A percentile compares a stretch with the other conserved stretches of the same genome.
Conservation (phyloP, 2,113 vertebrate species). For the Vulpes vulpes region DNA sequence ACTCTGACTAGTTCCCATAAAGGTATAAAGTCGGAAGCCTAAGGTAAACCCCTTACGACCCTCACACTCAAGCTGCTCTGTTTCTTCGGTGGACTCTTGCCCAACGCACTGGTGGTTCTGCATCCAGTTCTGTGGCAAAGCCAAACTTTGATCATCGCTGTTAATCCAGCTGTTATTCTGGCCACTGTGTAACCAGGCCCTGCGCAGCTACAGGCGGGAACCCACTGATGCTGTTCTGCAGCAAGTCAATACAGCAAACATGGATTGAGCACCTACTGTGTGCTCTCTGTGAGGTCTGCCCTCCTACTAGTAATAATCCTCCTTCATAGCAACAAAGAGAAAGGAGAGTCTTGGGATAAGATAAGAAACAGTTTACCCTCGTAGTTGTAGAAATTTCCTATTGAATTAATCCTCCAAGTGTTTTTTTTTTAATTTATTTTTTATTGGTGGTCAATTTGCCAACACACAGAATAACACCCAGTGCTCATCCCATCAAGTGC, state of each 20-base stretch:
- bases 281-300: background rate
- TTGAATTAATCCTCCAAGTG: background rate
- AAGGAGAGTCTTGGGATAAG: background rate
- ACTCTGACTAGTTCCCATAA: background rate
- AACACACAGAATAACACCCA: no score
- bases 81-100: background rate
- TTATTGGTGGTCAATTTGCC: no score
- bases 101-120: background rate
- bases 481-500: no score
- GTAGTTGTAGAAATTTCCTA: background rate
- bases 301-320: background rate
- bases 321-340: background rate
- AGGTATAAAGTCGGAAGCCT: background rate
- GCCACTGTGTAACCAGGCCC: background rate
- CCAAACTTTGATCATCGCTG: background rate
- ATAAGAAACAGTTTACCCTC: background rate
- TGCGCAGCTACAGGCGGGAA: background rate
- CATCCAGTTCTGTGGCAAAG: background rate
- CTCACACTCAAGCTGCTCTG: background rate
- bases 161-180: background rate
- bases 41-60: rapidly evolving
- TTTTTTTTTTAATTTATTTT: background rate
- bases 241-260: background rate
- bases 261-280: background rate
- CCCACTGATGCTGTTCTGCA: background rate